Evolutionary conservation across 2,888 invertebrate species (phyloP), one percentile per base, ranked within the genome.

Genomic region (Morpho achilles): DNA sequence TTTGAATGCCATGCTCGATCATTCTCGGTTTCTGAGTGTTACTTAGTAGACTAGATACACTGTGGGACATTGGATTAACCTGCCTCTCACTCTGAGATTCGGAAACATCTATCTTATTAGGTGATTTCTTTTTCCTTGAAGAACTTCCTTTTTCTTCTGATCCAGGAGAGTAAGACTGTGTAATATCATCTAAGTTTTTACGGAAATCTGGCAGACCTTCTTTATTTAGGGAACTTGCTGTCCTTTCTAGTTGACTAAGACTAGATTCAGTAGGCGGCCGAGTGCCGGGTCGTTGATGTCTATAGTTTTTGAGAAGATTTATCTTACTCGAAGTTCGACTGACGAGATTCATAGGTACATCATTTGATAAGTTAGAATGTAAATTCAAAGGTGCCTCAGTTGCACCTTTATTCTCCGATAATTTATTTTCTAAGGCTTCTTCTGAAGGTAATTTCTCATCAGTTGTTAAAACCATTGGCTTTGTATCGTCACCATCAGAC

Each of bases 141-240:
- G 85, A 87, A 2, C 72, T 65, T 7, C 70, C 71, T 64, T 79
- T 84, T 40, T 88, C 87, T 54, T 89, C 88, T 7, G 77, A 75
- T 0, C 77, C 80, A 0, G 90, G 90, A 0, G 91, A 89, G 60
- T 91, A 91, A 0, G 91, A 90, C 56, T 90, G 87, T 1, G 91
- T 91, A 45, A 91, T 91, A 65, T 91, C 90, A 57, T 91, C 91
- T 53, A 91, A 76, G 62, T 90, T 90, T 63, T 77, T 86, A 9
- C 91, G 77, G 58, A 91, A 90, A 67, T 88, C 91, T 7, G 91
- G 91, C 71, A 88, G 73, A 4, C 89, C 82, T 56, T 89, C 89
- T 62, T 83, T 87, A 58, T 84, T 87, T 22, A 87, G 70, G 7
- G 84, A 82, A 56, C 82, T 86, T 0, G 91, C 86, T 0, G 91